A percentile compares a stretch with the other conserved stretches of the same genome.
Conservation (phyloP, 2,113 vertebrate genomes). For the western clawed frog (Xenopus tropicalis) region UCB_Xtro_10.0 CM004446.2:62691001-62691500, state of each 20-base stretch:
- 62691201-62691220: background rate
- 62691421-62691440: conserved; percentile 70
- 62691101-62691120: too few relatives aligned
- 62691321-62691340: background rate
- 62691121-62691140: too few relatives aligned
- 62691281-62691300: background rate
- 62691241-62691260: background rate
- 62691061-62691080: too few relatives aligned
- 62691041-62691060: too few relatives aligned
- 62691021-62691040: too few relatives aligned
- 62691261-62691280: background rate
- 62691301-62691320: background rate
- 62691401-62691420: conserved; percentile 70
- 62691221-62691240: too few relatives aligned
- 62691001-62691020: too few relatives aligned
- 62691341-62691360: background rate
- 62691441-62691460: conserved; percentile 67
- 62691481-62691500: conserved; percentile 59
- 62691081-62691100: too few relatives aligned
- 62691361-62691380: background rate
- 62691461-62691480: conserved; percentile 72
- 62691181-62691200: background rate
- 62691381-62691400: background rate
- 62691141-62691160: too few relatives aligned
- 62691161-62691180: background rate